Conservation (phyloP, 2,797 vertebrate genomes). For the Poeciliopsis infans region DNA sequence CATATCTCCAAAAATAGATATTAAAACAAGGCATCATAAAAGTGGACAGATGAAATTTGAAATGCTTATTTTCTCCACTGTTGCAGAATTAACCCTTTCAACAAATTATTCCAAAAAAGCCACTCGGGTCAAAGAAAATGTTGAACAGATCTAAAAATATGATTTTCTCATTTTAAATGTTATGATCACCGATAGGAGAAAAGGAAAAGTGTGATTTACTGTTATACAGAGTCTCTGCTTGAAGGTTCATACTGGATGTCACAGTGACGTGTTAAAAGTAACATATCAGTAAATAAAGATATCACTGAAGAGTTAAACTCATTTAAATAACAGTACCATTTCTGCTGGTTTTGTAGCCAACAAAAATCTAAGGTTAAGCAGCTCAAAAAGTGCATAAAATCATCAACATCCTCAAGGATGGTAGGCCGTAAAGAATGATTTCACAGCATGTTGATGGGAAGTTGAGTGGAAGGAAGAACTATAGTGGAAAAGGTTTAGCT, state of each 20-base stretch:
- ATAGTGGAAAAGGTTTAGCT: not conserved
- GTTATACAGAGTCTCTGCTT: not conserved
- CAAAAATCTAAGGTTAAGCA: not conserved
- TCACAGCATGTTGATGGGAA: not conserved
- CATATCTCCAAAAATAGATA: constrained; percentile 31
- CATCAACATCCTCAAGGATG: not conserved
- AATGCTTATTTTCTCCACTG: not conserved
- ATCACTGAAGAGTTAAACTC: not conserved
- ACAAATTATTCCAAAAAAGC: constrained; percentile 26
- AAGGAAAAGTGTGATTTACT: not conserved
- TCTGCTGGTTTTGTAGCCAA: not conserved
- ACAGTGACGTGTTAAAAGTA: not conserved
- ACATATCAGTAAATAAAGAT: not conserved
- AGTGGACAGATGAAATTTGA: not conserved
- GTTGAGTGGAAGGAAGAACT: not conserved
- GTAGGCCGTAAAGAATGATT: not conserved
- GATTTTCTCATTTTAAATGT: not conserved
- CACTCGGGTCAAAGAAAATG: no score
- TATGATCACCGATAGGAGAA: not conserved
- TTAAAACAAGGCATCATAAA: not conserved
- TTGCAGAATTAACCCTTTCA: constrained; percentile 13
- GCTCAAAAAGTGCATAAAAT: not conserved
- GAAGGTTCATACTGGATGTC: not conserved
- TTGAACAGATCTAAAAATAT: not conserved
- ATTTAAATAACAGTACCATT: not conserved